phyloP scores from a whole-genome alignment of 2,797 vertebrate species.

The Coregonus ussuriensis region DNA sequence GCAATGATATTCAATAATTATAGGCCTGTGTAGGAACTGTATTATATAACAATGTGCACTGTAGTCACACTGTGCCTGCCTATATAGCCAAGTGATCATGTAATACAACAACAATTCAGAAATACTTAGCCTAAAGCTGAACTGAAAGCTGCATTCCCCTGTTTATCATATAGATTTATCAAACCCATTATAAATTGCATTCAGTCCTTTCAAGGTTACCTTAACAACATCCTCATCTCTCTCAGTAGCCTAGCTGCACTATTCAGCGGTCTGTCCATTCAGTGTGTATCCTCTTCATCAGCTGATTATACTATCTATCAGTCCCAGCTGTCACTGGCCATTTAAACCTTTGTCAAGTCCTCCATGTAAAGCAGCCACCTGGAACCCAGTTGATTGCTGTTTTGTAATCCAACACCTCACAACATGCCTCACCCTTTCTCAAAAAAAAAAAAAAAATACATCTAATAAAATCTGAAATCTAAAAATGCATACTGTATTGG shows the following conservation, averaged over 20 bases:
- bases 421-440: slow-evolving; percentile 53
- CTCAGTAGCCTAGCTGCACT: slow-evolving; percentile 56
- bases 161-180: slow-evolving; percentile 57
- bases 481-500: slow-evolving; percentile 46
- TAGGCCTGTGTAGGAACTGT: background rate
- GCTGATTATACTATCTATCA: slow-evolving; percentile 84
- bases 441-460: slow-evolving; percentile 17
- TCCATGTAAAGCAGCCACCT: slow-evolving; percentile 67
- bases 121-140: slow-evolving; percentile 36
- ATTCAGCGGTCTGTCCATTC: slow-evolving; percentile 65
- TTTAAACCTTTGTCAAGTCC: slow-evolving; percentile 78
- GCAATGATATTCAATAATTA: background rate
- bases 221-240: slow-evolving; percentile 46
- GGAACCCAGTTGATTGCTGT: slow-evolving; percentile 76
- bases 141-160: slow-evolving; percentile 29
- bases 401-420: slow-evolving; percentile 77
- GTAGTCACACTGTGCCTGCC: background rate
- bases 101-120: slow-evolving; percentile 20
- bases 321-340: slow-evolving; percentile 77
- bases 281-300: slow-evolving; percentile 77
- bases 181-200: slow-evolving; percentile 61
- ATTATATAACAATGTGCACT: background rate
- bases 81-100: background rate
- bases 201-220: slow-evolving; percentile 73
- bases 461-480: slow-evolving; percentile 38